phyloP scores from a whole-genome alignment of 2,888 invertebrate species.

The Camponotus fellah region DNA sequence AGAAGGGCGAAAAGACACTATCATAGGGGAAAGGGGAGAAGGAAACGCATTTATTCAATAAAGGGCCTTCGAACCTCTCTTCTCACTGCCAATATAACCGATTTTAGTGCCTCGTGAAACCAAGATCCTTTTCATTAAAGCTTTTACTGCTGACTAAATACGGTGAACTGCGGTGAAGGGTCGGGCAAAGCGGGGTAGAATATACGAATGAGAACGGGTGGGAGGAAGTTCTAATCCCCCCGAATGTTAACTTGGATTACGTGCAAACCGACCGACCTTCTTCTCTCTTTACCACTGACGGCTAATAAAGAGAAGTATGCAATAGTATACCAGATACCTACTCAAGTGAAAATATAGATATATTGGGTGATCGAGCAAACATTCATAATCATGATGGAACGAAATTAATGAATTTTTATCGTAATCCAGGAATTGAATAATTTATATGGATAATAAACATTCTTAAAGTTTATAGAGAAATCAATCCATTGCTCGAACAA shows the following conservation, averaged over 20 bases:
- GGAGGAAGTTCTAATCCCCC: conserved; percentile 53
- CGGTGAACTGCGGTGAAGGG: conserved; percentile 68
- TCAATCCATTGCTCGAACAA: neutral
- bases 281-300: conserved; percentile 59
- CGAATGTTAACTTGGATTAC: conserved; percentile 73
- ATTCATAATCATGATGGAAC: conserved; percentile 12
- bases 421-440: conserved; percentile 16
- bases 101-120: conserved; percentile 75
- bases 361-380: conserved; percentile 33
- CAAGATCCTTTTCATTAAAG: conserved; percentile 79
- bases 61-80: conserved; percentile 60
- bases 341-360: conserved; percentile 48
- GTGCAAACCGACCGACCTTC: conserved; percentile 56
- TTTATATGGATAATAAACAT: neutral
- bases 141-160: conserved; percentile 81
- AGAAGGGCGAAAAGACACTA: neutral
- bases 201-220: conserved; percentile 27
- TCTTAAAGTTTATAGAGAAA: neutral
- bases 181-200: conserved; percentile 40
- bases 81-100: conserved; percentile 70
- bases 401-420: conserved; percentile 22
- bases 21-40: neutral
- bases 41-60: conserved; percentile 64
- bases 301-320: conserved; percentile 66
- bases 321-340: conserved; percentile 38